Base-by-base conservation (phyloP, 2,797 vertebrate genomes). In the Coreius guichenoti region DNA sequence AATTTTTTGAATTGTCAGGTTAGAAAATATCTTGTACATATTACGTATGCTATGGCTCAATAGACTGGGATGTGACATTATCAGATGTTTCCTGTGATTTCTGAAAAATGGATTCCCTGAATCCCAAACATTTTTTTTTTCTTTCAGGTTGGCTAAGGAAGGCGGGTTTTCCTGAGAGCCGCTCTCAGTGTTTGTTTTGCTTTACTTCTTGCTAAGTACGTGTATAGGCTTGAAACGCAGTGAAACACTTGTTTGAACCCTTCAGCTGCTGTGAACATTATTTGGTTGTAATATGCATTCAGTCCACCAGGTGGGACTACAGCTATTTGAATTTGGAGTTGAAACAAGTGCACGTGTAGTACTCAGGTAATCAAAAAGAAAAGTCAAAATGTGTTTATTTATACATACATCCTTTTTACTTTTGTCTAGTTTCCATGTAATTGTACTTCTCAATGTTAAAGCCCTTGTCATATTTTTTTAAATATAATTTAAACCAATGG, bases 271-370 rank as follows among this genome's bases (percentile, higher is more conserved):
- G 16, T 43, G 23, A 83, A 14, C 29, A 76, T 14, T 26, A 36
- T 47, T 16, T 63, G 17, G 16, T 43, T 78, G 83, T 84, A 33
- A 61, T 79, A 61, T 58, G 21, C 65, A 84, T 69, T 58, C 19
- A 70, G 51, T 70, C 75, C 83, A 79, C 19, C 21, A 70, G 83
- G 21, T 61, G 49, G 63, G 8, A 33, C 51, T 33, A 56, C 3
- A 31, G 3, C 31, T 63, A 33, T n/a, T 23, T 54, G 63, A 33
- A 54, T 26, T 69, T 17, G 5, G 19, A 69, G 29, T 17, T 39
- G 13, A 80, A 68, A 12, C 31, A n/a, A 56, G 17, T 14, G 51
- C 29, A 78, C 0, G 8, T 43, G 39, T 43, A 2, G 39, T 13
- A 70, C 3, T 29, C 17, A 69, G 19, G 19, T 4, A 58, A 58